Conservation (phyloP, 2,113 vertebrate genomes). For the Hydrochoerus hydrochaeris region DNA sequence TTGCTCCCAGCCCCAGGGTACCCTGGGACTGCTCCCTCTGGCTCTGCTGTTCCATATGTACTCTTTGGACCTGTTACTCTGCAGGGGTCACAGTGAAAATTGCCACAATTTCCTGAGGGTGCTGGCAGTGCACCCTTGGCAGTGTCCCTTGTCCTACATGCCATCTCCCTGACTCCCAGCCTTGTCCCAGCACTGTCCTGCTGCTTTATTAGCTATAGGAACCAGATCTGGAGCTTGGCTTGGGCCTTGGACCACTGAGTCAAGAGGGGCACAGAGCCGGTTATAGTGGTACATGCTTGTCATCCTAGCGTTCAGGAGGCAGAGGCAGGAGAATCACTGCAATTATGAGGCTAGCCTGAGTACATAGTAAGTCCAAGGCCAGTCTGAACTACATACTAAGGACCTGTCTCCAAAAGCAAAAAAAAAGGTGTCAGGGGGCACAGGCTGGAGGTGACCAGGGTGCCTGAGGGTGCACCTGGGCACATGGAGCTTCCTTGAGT, state of each 20-base stretch:
- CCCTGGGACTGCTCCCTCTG: background rate
- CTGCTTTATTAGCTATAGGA: background rate
- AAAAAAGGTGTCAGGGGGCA: background rate
- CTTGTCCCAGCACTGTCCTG: background rate
- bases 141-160: background rate
- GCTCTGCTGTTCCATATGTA: background rate
- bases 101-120: background rate
- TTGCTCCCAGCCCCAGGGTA: background rate
- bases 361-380: background rate
- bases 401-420: background rate
- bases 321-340: background rate
- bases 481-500: background rate
- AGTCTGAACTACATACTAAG: background rate
- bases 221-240: background rate
- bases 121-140: background rate
- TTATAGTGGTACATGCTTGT: background rate
- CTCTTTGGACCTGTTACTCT: background rate
- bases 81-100: background rate
- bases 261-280: background rate
- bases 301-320: background rate
- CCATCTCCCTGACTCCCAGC: background rate
- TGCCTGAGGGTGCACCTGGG: background rate
- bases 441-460: background rate
- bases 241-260: background rate
- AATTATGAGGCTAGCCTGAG: background rate